A percentile compares a stretch with the other conserved stretches of the same genome.
These are phyloP conservation scores for Gymnoscelis rufifasciata DNA, from an alignment of 2,888 invertebrate genomes.

Conservation along the genomic window DNA sequence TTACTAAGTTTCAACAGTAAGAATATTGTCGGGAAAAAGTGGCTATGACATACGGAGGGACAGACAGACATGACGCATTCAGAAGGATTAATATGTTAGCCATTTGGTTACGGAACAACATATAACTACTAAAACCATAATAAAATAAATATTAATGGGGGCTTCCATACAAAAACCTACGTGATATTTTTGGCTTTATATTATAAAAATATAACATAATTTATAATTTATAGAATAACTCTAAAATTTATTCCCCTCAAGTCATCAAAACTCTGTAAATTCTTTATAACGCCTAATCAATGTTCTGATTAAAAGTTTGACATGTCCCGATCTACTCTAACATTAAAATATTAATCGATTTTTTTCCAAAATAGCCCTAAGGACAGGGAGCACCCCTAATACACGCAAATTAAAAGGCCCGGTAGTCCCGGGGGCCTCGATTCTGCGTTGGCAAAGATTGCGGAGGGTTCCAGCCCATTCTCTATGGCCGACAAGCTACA, in stretches of 20 bases:
- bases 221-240: no score
- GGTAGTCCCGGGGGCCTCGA: conserved; percentile 59
- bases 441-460: conserved; percentile 67
- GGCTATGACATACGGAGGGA: no score
- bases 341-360: conserved; percentile 35
- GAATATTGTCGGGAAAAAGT: no score
- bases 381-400: conserved; percentile 59
- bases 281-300: conserved; percentile 32
- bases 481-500: conserved; percentile 59
- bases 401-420: conserved; percentile 77
- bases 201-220: no score
- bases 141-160: no score
- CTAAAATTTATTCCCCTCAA: conserved; percentile 28
- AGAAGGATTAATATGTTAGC: no score
- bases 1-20: no score
- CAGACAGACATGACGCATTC: no score
- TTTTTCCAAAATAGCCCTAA: conserved; percentile 24
- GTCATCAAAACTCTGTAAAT: conserved; percentile 38
- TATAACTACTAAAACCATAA: no score
- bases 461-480: conserved; percentile 57
- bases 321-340: conserved; percentile 31
- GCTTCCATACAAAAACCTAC: no score
- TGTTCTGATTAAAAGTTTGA: conserved; percentile 55
- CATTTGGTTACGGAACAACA: no score
- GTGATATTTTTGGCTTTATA: no score